phyloP scores from a whole-genome alignment of 2,797 vertebrate species.

The Acestrorhynchus altus region DNA sequence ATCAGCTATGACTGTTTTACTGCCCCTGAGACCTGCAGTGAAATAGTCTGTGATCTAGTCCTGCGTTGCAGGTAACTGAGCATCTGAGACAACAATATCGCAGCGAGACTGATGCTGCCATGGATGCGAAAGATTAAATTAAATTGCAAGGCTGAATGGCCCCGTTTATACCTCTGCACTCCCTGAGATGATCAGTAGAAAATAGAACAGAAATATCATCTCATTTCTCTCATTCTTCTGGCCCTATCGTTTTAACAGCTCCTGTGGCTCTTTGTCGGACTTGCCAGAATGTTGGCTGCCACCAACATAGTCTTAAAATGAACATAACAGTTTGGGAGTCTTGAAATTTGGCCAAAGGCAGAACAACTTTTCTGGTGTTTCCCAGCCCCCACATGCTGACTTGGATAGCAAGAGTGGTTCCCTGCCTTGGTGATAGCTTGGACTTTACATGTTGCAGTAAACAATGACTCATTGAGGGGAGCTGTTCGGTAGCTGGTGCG shows the following conservation, averaged over 20 bases:
- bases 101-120: slow-evolving; percentile 21
- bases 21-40: slow-evolving; percentile 29
- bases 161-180: slow-evolving; percentile 23
- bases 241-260: no score
- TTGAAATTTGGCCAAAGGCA: background rate
- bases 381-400: background rate
- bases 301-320: no score
- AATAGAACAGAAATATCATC: slow-evolving; percentile 16
- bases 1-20: slow-evolving; percentile 43
- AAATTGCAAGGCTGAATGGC: slow-evolving; percentile 40
- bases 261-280: no score
- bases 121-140: slow-evolving; percentile 40
- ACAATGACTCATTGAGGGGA: slow-evolving; percentile 3
- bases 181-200: slow-evolving; percentile 10
- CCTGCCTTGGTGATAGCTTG: slow-evolving; percentile 5
- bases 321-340: no score
- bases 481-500: background rate
- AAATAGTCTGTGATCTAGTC: slow-evolving; percentile 20
- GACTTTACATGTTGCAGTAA: slow-evolving; percentile 10
- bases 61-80: slow-evolving; percentile 12
- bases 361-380: background rate
- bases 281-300: no score
- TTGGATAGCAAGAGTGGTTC: background rate
- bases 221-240: background rate
- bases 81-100: slow-evolving; percentile 32